Evolutionary conservation across 2,113 vertebrate genomes (phyloP).

Genomic region (Phyllopteryx taeniolatus): DNA sequence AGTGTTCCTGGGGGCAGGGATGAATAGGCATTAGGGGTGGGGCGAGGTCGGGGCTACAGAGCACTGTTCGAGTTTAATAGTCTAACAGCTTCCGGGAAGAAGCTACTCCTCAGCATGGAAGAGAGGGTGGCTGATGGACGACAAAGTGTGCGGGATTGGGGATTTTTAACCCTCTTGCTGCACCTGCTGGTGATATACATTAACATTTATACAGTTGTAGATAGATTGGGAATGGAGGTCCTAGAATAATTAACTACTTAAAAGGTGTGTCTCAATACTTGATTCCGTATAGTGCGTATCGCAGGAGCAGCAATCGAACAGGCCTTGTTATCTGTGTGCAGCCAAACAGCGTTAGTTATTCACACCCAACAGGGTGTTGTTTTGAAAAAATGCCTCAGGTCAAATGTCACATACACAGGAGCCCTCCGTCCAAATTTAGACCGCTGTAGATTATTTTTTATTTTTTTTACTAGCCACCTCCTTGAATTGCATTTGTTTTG

Average conservation of each 20-base stretch:
- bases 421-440: slow-evolving; percentile 59
- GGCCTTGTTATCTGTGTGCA: slow-evolving; percentile 11
- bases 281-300: slow-evolving; percentile 8
- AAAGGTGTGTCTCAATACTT: not conserved
- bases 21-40: no score
- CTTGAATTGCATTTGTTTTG: slow-evolving; percentile 7
- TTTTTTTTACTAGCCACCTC: slow-evolving; percentile 11
- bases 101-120: no score
- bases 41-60: no score
- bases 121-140: no score
- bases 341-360: slow-evolving; percentile 40
- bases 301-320: slow-evolving; percentile 4
- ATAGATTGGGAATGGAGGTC: not conserved
- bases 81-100: no score
- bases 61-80: no score
- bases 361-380: slow-evolving; percentile 59
- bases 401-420: slow-evolving; percentile 65
- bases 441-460: slow-evolving; percentile 21
- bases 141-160: no score
- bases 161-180: no score
- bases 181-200: no score
- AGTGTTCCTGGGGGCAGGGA: no score
- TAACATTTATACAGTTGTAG: no score
- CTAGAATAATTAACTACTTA: not conserved
- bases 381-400: slow-evolving; percentile 65